Evolutionary conservation across 1,140 invertebrate genomes (phyloP), one percentile per base, ranked within the genome.

Genomic region (Centruroides sculpturatus): DNA sequence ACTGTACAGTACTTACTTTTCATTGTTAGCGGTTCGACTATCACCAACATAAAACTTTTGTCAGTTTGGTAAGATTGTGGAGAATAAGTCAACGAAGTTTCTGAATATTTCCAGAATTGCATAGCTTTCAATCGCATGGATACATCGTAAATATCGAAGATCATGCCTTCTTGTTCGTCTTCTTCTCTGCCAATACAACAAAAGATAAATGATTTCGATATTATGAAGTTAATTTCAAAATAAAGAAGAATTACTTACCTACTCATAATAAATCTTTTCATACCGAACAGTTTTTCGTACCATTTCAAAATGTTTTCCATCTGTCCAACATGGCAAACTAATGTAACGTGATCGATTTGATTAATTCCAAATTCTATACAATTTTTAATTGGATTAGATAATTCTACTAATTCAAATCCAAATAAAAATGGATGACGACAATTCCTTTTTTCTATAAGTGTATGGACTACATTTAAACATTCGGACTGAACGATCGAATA

Each of bases 31-130:
- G 76, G 71, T 68, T 80, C 79, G 5, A 71, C 77, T 34, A 80
- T 67, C 1, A 79, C 78, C 66, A 80, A 70, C 68, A 75, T 76
- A 4, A 79, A 61, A 11, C 66, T 56, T 23, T 23, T 8, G 7
- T 7, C 23, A 8, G 5, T 36, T 8, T 23, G 23, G 8, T 6
- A 8, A 41, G 41, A 41, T 41, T 41, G 5, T 0, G 41, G 8
- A 41, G 41, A 8, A 41, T 41, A 41, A 1, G 46, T 12, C 3
- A 77, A 47, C 6, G 76, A 77, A 4, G 68, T 71, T 67, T 80
- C 78, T 10, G 77, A 70, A 69, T 78, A 80, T 59, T 70, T 71
- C 75, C 76, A 80, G 68, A 79, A 80, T 59, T 80, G 73, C 69
- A 80, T 73, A 0, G 76, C 78, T 64, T 74, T 74, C 56, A 80